Percentiles rank a stretch among this genome's conserved stretches.
These are phyloP conservation scores for Porphyrio hochstetteri DNA, from an alignment of 2,113 vertebrate species.

Conservation along the genomic window DNA sequence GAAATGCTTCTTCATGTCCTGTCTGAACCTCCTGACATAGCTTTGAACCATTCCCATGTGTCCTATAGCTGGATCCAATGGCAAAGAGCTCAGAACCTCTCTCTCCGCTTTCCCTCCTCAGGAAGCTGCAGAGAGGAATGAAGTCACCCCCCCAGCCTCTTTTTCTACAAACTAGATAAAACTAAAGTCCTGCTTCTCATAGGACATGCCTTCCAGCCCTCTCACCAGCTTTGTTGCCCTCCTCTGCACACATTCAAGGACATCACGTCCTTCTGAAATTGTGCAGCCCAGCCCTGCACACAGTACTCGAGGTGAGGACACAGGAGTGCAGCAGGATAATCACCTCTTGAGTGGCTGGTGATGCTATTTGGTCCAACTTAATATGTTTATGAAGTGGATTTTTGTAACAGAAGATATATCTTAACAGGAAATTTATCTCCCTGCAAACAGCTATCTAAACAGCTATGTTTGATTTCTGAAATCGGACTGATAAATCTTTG, in stretches of 20 bases:
- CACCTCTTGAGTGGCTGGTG: not conserved
- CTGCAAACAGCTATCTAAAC: not conserved
- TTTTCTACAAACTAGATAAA: not conserved
- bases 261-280: not conserved
- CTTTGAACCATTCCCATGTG: not conserved
- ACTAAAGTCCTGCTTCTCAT: not conserved
- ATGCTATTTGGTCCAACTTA: not conserved
- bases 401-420: not conserved
- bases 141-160: fast-evolving
- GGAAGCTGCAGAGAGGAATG: not conserved
- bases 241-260: not conserved
- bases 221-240: not conserved
- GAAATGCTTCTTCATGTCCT: not conserved
- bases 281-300: not conserved
- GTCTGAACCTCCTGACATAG: not conserved
- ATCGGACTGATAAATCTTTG: not conserved
- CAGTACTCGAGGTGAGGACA: not conserved
- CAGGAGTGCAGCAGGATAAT: fast-evolving
- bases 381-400: not conserved
- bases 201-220: not conserved
- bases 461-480: not conserved
- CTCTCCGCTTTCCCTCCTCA: not conserved
- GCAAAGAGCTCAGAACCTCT: not conserved
- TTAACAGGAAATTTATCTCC: not conserved
- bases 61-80: not conserved